A percentile compares a stretch with the other conserved stretches of the same genome.
Conservation (phyloP, 2,797 vertebrate species). For the Gouania willdenowi region DNA sequence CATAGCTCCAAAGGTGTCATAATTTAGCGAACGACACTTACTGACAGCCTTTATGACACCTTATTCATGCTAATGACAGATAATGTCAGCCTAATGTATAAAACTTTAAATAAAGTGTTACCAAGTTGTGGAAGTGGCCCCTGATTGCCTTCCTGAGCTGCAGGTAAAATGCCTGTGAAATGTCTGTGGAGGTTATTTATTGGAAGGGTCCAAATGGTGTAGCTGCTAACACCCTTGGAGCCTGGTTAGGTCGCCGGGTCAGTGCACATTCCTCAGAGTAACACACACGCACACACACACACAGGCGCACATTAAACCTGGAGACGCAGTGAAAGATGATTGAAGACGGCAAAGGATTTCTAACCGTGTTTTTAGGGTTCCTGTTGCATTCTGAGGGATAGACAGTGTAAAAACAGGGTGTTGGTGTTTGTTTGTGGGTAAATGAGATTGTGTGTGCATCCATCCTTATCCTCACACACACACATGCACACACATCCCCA, state of each 20-base stretch:
- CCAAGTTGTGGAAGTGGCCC: constrained; percentile 42
- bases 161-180: too few species aligned
- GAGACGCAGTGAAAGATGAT: constrained; percentile 1
- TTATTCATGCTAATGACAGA: too few species aligned
- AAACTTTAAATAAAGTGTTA: too few species aligned
- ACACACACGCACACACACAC: constrained; percentile 27
- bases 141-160: too few species aligned
- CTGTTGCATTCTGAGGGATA: background rate
- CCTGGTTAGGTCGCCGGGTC: constrained; percentile 69
- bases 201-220: constrained; percentile 75
- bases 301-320: constrained; percentile 6
- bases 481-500: constrained; percentile 25
- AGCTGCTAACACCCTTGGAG: constrained; percentile 74
- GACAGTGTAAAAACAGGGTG: too few species aligned
- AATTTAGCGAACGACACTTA: too few species aligned
- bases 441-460: too few species aligned
- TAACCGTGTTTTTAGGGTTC: background rate
- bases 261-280: constrained; percentile 63
- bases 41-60: too few species aligned
- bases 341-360: too few species aligned
- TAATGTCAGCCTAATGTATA: too few species aligned
- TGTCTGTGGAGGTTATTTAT: constrained; percentile 71
- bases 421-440: too few species aligned
- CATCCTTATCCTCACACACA: constrained; percentile 10
- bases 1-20: too few species aligned